A percentile compares a stretch with the other conserved stretches of the same genome.
These are phyloP conservation scores for Atlantisia rogersi DNA, from an alignment of 2,113 vertebrate species.

Conservation along the genomic window DNA sequence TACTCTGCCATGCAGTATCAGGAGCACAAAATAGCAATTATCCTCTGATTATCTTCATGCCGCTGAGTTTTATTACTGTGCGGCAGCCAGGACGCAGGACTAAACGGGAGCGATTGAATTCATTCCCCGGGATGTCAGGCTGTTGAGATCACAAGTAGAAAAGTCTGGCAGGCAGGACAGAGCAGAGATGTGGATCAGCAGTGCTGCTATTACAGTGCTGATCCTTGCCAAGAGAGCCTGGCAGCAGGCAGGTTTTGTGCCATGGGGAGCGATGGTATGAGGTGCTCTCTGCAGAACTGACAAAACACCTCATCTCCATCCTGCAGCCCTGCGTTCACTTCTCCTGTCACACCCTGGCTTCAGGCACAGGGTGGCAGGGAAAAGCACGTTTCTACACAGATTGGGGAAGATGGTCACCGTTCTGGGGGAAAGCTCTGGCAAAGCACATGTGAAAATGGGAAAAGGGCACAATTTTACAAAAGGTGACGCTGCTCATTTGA, in stretches of 20 bases:
- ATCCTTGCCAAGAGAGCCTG: background rate
- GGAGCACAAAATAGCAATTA: background rate
- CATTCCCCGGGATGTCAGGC: background rate
- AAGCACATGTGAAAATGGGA: accelerated
- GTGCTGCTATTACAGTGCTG: background rate
- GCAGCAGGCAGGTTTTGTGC: accelerated
- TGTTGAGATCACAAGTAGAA: background rate
- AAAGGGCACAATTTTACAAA: background rate
- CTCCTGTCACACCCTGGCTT: background rate
- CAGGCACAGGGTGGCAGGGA: background rate
- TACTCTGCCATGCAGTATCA: background rate
- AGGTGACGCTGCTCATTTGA: background rate
- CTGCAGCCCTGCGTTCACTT: background rate
- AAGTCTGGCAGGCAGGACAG: background rate
- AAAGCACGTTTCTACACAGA: background rate
- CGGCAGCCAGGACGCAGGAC: background rate
- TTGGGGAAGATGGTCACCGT: background rate
- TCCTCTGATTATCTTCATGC: background rate
- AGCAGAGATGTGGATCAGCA: background rate
- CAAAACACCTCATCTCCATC: background rate
- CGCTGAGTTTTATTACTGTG: background rate
- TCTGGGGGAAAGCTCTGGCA: background rate
- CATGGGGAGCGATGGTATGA: background rate
- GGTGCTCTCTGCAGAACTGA: background rate
- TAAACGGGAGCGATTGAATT: background rate